Percentiles rank a stretch among this genome's conserved stretches.
These are phyloP conservation scores for Nasalis larvatus DNA, from an alignment of 2,113 vertebrate genomes.

Conservation along the genomic window DNA sequence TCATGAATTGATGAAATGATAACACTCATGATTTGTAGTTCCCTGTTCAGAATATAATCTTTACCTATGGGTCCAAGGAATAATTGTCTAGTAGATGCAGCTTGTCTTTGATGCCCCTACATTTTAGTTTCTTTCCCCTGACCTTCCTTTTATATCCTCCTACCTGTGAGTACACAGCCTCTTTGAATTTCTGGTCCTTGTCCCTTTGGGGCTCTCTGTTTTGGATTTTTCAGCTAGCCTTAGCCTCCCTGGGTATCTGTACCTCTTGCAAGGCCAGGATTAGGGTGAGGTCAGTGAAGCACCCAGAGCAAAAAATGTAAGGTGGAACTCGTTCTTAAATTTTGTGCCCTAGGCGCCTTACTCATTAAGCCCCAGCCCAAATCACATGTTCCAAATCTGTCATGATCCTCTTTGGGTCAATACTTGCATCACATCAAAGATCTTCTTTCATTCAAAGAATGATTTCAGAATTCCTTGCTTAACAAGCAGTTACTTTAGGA, in stretches of 20 bases:
- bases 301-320: not conserved
- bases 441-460: not conserved
- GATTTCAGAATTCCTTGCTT: not conserved
- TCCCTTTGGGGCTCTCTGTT: not conserved
- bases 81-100: not conserved
- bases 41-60: not conserved
- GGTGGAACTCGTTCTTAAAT: not conserved
- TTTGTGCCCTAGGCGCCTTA: rapidly evolving
- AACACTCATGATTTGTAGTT: not conserved
- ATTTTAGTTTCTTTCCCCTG: not conserved
- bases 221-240: not conserved
- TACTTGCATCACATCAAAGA: not conserved
- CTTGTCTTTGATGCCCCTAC: not conserved
- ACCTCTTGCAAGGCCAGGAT: not conserved
- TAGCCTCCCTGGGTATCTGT: not conserved
- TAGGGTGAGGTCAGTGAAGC: not conserved
- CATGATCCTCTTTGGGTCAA: not conserved
- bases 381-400: not conserved
- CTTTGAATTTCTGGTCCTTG: not conserved
- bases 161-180: not conserved
- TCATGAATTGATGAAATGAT: not conserved
- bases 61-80: not conserved
- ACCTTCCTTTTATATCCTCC: not conserved
- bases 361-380: not conserved
- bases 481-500: not conserved